These are phyloP conservation scores for Dermochelys coriacea DNA, from an alignment of 2,797 vertebrate genomes.

Conservation along the genomic window DNA sequence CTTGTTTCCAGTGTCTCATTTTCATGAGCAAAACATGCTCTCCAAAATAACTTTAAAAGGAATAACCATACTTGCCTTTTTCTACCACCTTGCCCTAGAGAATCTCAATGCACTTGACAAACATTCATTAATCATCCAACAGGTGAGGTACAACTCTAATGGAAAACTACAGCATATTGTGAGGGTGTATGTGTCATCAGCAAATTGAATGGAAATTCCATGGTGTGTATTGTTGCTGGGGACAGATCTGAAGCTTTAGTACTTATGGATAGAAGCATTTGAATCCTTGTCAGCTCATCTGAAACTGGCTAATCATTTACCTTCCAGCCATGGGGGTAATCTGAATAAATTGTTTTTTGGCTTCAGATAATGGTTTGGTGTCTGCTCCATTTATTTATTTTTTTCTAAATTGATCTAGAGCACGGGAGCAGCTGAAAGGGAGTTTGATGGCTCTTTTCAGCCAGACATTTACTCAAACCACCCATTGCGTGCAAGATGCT, in stretches of 20 bases:
- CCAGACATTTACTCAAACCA: neutral
- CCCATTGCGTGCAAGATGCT: neutral
- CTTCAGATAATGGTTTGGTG: fast-evolving
- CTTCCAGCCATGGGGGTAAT: neutral
- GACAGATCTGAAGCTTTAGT: neutral
- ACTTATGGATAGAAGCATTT: neutral
- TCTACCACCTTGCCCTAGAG: neutral
- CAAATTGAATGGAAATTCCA: neutral
- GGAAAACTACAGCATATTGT: fast-evolving
- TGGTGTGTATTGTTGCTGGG: fast-evolving
- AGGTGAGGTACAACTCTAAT: neutral
- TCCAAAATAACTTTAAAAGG: fast-evolving
- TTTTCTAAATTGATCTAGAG: fast-evolving
- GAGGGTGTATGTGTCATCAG: neutral
- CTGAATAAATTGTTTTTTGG: fast-evolving
- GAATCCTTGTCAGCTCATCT: neutral
- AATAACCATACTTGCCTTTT: fast-evolving
- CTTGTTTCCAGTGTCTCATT: fast-evolving
- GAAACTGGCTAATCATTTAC: neutral
- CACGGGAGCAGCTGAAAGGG: neutral
- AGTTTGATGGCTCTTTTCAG: fast-evolving
- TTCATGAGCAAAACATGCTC: fast-evolving
- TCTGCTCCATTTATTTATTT: neutral
- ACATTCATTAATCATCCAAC: neutral
- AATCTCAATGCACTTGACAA: fast-evolving